phyloP scores from a whole-genome alignment of 2,888 invertebrate genomes.

The Platycnemis pennipes region DNA sequence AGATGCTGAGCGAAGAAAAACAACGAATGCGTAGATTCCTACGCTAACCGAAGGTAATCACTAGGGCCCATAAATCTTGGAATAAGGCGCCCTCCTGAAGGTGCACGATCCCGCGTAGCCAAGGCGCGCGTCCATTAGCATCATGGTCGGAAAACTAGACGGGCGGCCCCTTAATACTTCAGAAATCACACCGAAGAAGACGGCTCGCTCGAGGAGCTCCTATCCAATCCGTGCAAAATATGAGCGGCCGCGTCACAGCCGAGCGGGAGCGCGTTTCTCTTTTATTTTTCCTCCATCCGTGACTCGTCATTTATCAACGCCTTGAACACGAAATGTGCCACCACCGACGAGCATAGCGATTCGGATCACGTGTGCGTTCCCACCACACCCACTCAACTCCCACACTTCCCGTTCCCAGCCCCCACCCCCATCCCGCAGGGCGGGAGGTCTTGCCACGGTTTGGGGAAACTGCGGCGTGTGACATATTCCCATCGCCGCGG shows the following conservation, averaged over 20 bases:
- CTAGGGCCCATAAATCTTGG: background rate
- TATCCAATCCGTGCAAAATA: background rate
- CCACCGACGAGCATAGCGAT: background rate
- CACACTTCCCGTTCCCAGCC: background rate
- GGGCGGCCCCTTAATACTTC: background rate
- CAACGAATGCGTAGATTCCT: background rate
- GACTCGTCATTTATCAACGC: background rate
- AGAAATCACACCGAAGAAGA: background rate
- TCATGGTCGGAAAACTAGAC: background rate
- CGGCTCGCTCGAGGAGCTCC: background rate
- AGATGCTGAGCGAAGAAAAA: background rate
- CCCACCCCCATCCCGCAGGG: background rate
- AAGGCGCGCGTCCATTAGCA: background rate
- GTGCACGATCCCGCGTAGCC: background rate
- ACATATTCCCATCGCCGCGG: background rate
- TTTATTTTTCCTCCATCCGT: too few relatives aligned
- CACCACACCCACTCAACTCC: background rate
- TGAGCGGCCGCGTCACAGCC: background rate
- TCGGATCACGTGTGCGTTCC: background rate
- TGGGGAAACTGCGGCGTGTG: background rate
- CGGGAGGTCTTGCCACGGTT: background rate
- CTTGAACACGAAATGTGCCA: background rate
- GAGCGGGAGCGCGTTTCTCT: background rate
- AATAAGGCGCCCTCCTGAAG: background rate
- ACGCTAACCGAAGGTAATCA: background rate